Evolutionary conservation across 2,888 invertebrate genomes (phyloP).

Genomic region (Thereva unica): DNA sequence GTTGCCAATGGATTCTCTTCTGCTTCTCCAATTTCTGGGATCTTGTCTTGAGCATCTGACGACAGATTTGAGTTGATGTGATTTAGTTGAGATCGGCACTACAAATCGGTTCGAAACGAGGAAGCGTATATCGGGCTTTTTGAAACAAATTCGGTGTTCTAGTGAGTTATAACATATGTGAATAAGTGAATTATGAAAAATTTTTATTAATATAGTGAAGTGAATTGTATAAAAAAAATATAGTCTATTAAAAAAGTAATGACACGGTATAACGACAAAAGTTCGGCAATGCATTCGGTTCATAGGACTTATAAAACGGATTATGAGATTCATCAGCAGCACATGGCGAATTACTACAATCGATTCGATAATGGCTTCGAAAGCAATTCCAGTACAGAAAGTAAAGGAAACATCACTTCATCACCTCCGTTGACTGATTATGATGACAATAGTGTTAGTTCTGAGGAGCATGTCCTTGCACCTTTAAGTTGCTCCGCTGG

Average conservation of each 20-base stretch:
- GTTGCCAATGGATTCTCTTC: conserved; percentile 5
- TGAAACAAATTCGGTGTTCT: background rate
- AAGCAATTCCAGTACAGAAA: conserved; percentile 29
- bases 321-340: conserved; percentile 36
- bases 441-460: conserved; percentile 57
- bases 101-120: background rate
- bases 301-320: conserved; percentile 31
- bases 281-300: conserved; percentile 4
- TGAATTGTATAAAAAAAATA: conserved; percentile 6
- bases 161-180: conserved; percentile 1
- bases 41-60: conserved; percentile 3
- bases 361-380: conserved; percentile 30
- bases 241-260: conserved; percentile 18
- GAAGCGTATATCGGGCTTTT: background rate
- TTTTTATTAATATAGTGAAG: background rate
- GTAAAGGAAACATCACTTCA: conserved; percentile 39
- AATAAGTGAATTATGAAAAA: too few species aligned
- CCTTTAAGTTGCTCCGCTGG: conserved; percentile 59
- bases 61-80: conserved; percentile 20
- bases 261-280: conserved; percentile 35
- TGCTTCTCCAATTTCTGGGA: too few species aligned
- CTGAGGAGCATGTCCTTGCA: conserved; percentile 58
- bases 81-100: conserved; percentile 23
- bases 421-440: conserved; percentile 55
- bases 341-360: conserved; percentile 18